Evolutionary conservation across 2,888 invertebrate genomes (phyloP), one percentile per base, ranked within the genome.

Genomic region (Parasteatoda lunata): DNA sequence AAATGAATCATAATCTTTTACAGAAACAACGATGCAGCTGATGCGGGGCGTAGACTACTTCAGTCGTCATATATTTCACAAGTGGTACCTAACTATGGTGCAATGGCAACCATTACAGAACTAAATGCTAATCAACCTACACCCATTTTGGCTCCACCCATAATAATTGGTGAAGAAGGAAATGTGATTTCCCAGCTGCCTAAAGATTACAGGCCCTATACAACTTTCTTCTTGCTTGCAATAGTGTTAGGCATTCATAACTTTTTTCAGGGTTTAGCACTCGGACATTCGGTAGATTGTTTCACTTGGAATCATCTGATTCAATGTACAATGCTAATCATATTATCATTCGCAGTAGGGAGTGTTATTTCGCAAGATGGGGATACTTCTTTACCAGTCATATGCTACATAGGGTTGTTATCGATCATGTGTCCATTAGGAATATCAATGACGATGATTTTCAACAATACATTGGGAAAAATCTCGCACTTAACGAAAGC

Each of bases 271-370:
- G 97, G 96, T 45, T 92, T 96, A 77, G 95, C 96, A 13, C 95
- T 96, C n/a, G 96, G 96, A 0, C 92, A 96, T 9, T 8, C 51
- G 15, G 49, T 15, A 65, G 5, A n/a, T 59, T 2, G 9, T 51
- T 13, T 65, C 94, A 3, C 94, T 93, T 95, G 95, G 93, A 96
- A 96, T 94, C 95, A 96, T 91, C 95, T 94, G 5, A 96, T 96
- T 0, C 94, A 97, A 1, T 94, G 96, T 0, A 95, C 96, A 0
- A 97, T 97, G 92, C 97, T 97, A 91, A 93, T 96, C 69, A 96
- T 97, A 48, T 95, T 97, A 88, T 96, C 96, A 0, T 97, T 97
- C 91, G 97, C 96, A 91, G 95, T 97, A 78, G 97, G 97, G 4
- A 94, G 97, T 66, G 96, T 97, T 91, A 92, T 97, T 73, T 94